Evolutionary conservation across 2,797 vertebrate genomes (phyloP), one percentile per base, ranked within the genome.

Genomic region (Lepilemur septentrionalis): DNA sequence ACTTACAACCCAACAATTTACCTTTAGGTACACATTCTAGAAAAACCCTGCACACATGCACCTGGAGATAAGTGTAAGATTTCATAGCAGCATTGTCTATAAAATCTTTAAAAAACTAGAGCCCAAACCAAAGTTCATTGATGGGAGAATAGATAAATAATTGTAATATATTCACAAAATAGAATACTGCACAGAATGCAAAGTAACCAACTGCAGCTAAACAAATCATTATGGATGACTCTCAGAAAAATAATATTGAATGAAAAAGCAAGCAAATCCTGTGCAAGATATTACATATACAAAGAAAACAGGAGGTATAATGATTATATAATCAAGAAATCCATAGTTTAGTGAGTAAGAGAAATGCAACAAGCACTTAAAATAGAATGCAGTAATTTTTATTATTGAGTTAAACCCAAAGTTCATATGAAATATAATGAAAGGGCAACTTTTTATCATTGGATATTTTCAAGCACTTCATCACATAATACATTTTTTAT

Each of bases 161-260:
- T 55, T 80, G 4, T 76, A 67, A 65, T 61, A 72, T 23, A n/a
- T n/a, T 80, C 48, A 82, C 65, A 72, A 76, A 83, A 76, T 48
- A 73, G n/a, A 80, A 61, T 52, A 41, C 7, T 22, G 43, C 11
- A 70, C 7, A 94, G 50, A 89, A 70, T 65, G 15, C 43, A 72
- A 91, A 93, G 86, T 83, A 82, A 75, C 22, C 15, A 83, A 59
- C 1, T 22, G 20, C 38, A 81, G 57, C 28, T 89, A 80, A 84
- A 79, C 59, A 80, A 63, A 92, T 73, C 61, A 94, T 30, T 78
- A 89, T 46, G 73, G 11, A 32, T 70, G 41, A 65, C 48, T 95
- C 48, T 95, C 52, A 88, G 65, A 75, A 82, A 89, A 96, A 85
- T 25, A 57, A 28, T 50, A n/a, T 52, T 87, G 59, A 80, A 30